phyloP scores from a whole-genome alignment of 2,888 invertebrate species.

The Agrotis segetum region DNA sequence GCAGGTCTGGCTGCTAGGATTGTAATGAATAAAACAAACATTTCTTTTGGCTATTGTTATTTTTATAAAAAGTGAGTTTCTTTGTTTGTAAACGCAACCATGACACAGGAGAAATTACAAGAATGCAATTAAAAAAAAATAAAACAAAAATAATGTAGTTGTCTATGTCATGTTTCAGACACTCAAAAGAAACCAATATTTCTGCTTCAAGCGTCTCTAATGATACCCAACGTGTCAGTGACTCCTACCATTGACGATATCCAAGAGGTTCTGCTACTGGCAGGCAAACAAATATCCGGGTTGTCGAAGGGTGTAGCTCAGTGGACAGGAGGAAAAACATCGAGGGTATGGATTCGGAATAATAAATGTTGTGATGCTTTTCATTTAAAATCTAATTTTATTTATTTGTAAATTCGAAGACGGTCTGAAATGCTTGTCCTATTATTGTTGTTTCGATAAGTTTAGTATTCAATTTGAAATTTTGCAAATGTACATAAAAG shows the following conservation, averaged over 20 bases:
- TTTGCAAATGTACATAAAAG: neutral
- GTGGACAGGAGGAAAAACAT: conserved; percentile 95
- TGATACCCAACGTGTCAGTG: conserved; percentile 97
- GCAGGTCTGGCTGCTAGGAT: neutral
- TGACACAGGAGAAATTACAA: too few relatives aligned
- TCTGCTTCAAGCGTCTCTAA: conserved; percentile 94
- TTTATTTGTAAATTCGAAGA: too few relatives aligned
- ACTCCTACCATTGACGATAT: conserved; percentile 97
- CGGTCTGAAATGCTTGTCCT: too few relatives aligned
- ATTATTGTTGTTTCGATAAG: too few relatives aligned
- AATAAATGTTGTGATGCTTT: neutral
- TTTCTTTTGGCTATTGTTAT: too few relatives aligned
- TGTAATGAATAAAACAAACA: neutral
- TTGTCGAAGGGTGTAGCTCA: conserved; percentile 97
- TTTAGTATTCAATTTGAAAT: neutral
- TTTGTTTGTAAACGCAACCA: too few relatives aligned
- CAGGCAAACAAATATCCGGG: conserved; percentile 96
- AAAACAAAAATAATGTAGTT: too few relatives aligned
- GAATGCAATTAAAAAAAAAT: too few relatives aligned
- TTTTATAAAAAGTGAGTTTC: too few relatives aligned
- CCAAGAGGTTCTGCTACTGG: conserved; percentile 95
- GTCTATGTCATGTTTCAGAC: conserved; percentile 63
- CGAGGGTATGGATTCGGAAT: conserved; percentile 75
- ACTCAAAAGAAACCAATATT: conserved; percentile 93
- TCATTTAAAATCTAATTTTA: too few relatives aligned